phyloP scores from a whole-genome alignment of 2,888 invertebrate genomes.

The Tiliacea aurago region DNA sequence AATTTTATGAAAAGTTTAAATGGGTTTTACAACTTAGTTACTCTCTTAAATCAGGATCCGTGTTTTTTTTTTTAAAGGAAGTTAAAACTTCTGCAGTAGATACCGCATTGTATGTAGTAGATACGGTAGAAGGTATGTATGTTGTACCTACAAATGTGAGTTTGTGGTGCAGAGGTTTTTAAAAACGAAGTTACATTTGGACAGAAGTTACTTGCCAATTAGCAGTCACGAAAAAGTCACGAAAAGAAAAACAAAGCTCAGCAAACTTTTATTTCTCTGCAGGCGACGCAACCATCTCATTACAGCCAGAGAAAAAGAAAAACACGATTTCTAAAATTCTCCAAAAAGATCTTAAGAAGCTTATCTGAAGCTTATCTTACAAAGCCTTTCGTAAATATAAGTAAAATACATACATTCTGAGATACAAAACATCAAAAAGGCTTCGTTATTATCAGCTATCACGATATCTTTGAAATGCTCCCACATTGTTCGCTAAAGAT shows the following conservation, averaged over 20 bases:
- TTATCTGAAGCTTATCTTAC: slow-evolving; percentile 22
- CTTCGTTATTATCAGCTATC: slow-evolving; percentile 40
- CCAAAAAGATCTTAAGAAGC: slow-evolving; percentile 30
- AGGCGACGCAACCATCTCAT: slow-evolving; percentile 15
- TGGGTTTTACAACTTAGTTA: slow-evolving; percentile 75
- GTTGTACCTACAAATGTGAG: neutral
- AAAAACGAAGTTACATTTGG: slow-evolving; percentile 29
- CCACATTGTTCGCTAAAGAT: slow-evolving; percentile 57
- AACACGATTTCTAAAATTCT: slow-evolving; percentile 14
- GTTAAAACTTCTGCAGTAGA: slow-evolving; percentile 58
- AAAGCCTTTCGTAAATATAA: slow-evolving; percentile 52
- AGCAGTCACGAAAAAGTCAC: slow-evolving; percentile 34
- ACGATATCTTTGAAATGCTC: slow-evolving; percentile 46
- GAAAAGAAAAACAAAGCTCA: slow-evolving; percentile 24
- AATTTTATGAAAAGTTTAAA: slow-evolving; percentile 76
- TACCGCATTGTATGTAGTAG: slow-evolving; percentile 14
- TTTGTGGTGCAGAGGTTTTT: neutral
- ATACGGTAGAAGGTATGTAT: neutral
- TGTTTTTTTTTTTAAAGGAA: slow-evolving; percentile 70
- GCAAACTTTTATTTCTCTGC: slow-evolving; percentile 30
- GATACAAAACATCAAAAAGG: slow-evolving; percentile 38
- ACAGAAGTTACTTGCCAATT: slow-evolving; percentile 33
- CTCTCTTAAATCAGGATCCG: slow-evolving; percentile 66
- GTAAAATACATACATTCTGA: slow-evolving; percentile 45
- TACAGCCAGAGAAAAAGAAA: slow-evolving; percentile 16